Base-by-base conservation (phyloP, 2,113 vertebrate genomes). In the Percina caprodes region DNA sequence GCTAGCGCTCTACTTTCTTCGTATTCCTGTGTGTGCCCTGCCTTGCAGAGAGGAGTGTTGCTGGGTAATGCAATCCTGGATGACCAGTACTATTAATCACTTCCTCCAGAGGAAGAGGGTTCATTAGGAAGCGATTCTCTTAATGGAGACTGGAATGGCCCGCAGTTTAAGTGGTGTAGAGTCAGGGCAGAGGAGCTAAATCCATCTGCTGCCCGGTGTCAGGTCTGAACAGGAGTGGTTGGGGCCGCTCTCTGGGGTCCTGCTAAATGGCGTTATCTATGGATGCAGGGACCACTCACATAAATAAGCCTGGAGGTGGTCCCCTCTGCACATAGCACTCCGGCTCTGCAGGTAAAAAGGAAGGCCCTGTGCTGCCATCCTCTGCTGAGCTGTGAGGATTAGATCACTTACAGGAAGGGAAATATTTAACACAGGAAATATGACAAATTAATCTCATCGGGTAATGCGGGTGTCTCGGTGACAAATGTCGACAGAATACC, bases 121-220 rank as follows among this genome's bases (percentile, higher is more conserved):
- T 94, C 92, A 94, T 94, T 94, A 94, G 86, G 90, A 92, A 92
- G 72, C 58, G 84, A 93, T 92, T 93, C 88, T 88, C 77, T 92
- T 92, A 92, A 94, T 92, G 90, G 89, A 91, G 87, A 66, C 73
- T 61, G 76, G 82, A 92, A 85, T 80, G 86, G 87, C 76, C 80
- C 66, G 18, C 72, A 79, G 90, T 92, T 93, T 93, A 93, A 93
- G 87, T 85, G 85, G 83, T 85, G 85, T 82, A 77, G 77, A 87
- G 75, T 80, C 77, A 71, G 87, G 88, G 62, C 79, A 84, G 74
- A 26, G 58, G 77, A 85, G 88, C 86, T 83, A 86, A 89, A 92
- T 92, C 85, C 26, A 82, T 90, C 89, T 71, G 58, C 89, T 71
- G 60, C 91, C 77, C 19, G 35, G 77, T 88, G 79, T 89, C 81